Evolutionary conservation across 64 coral and sea anemone genomes (phyloP).

Genomic region (Stichodactyla helianthus): DNA sequence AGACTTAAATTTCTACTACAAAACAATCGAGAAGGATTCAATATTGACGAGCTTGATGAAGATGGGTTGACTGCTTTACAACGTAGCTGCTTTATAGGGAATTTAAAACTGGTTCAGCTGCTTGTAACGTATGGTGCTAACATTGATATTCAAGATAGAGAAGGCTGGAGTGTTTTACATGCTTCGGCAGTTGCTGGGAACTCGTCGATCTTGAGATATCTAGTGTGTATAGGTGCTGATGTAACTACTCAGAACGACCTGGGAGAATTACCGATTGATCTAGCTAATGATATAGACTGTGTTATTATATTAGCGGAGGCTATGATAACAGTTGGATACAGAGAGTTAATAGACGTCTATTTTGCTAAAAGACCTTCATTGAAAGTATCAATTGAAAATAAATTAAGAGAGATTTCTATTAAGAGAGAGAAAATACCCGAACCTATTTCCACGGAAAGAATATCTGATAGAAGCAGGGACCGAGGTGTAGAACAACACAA

Average conservation of each 20-base stretch:
- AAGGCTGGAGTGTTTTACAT: slow-evolving; percentile 88
- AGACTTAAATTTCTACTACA: slow-evolving; percentile 58
- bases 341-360: slow-evolving; percentile 36
- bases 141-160: slow-evolving; percentile 79
- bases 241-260: slow-evolving; percentile 66
- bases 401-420: slow-evolving; percentile 24
- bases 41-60: slow-evolving; percentile 79
- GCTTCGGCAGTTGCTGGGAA: slow-evolving; percentile 81
- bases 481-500: not conserved
- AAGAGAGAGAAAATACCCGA: not conserved
- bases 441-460: not conserved
- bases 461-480: not conserved
- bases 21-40: slow-evolving; percentile 69
- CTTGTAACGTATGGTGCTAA: slow-evolving; percentile 75
- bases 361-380: slow-evolving; percentile 63
- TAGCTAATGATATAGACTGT: slow-evolving; percentile 59
- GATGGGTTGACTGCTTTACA: slow-evolving; percentile 89
- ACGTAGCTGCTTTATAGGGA: slow-evolving; percentile 75
- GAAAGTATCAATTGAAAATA: slow-evolving; percentile 57
- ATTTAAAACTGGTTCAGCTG: slow-evolving; percentile 72
- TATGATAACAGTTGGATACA: slow-evolving; percentile 52
- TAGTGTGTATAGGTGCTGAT: slow-evolving; percentile 68
- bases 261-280: slow-evolving; percentile 67
- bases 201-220: slow-evolving; percentile 67
- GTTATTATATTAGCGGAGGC: slow-evolving; percentile 73